phyloP scores from a whole-genome alignment of 2,797 vertebrate genomes.

The Valencia hispanica region DNA sequence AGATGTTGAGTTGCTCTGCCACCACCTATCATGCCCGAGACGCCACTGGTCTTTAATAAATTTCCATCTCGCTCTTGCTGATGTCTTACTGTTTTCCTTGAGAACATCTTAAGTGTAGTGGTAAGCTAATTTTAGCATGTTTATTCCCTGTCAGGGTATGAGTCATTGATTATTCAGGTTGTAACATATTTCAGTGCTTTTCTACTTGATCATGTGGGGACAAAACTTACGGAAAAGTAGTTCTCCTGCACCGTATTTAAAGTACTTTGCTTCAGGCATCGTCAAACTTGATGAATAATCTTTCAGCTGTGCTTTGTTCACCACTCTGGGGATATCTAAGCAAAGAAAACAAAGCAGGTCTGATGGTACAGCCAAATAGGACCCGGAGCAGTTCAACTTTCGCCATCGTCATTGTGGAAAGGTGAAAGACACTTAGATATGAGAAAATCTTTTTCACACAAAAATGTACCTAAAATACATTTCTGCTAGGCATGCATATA shows the following conservation, averaged over 20 bases:
- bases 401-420: not conserved
- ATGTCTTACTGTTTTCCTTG: too few relatives aligned
- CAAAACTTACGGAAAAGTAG: not conserved
- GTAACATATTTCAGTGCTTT: not conserved
- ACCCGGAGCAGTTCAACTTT: not conserved
- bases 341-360: not conserved
- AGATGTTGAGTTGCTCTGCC: too few relatives aligned
- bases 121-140: not conserved
- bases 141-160: not conserved
- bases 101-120: too few relatives aligned
- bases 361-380: not conserved
- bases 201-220: not conserved
- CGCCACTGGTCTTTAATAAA: too few relatives aligned
- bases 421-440: not conserved
- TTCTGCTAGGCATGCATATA: not conserved
- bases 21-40: too few relatives aligned
- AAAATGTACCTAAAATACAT: not conserved
- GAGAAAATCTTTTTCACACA: not conserved
- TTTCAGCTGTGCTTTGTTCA: not conserved
- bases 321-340: slow-evolving; percentile 16
- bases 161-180: not conserved
- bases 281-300: not conserved
- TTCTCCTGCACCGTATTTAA: not conserved
- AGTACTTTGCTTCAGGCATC: not conserved
- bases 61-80: too few relatives aligned